Base-by-base conservation (phyloP, 2,888 invertebrate genomes). In the Lasioglossum lativentre region DNA sequence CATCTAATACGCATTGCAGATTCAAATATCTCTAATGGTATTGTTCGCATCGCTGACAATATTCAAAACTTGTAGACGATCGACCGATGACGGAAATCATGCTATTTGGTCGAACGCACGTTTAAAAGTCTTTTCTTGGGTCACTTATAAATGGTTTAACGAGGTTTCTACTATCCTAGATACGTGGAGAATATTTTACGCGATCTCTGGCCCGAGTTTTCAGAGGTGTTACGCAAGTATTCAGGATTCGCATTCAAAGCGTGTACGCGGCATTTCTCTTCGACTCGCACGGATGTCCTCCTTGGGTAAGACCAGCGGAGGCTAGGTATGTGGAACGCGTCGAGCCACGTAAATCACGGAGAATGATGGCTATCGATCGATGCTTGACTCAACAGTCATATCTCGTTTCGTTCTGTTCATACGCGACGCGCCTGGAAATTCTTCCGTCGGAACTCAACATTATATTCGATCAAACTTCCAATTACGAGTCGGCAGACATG, bases 321-420 rank as follows among this genome's bases (percentile, higher is more conserved):
- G 85, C 85, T 89, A 75, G 72, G 78, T 83, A 78, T 83, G 82
- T 78, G 76, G 56, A 75, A 30, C 81, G 77, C 74, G 86, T 76
- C 52, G 75, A 6, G 23, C 42, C 19, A 83, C 68, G 83, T 78
- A 83, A 87, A 83, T 88, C 89, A 88, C 78, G 73, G 70, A 70
- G 78, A 83, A 83, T 82, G 87, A 87, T 85, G 80, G 47, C 68
- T 83, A 90, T 89, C 80, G 84, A 89, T 88, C 80, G 70, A n/a
- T 40, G 40, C 40, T 83, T 75, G 56, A 78, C 83, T 72, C 75
- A n/a, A 47, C 78, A 63, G 72, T 74, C 78, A 66, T 72, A 38
- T 78, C 70, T 52, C 63, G 45, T 23, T 27, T 12, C 52, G 38
- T 74, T 63, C 70, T 75, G 83, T 77, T 80, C 80, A 78, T 83